Evolutionary conservation across 2,797 vertebrate genomes (phyloP), one percentile per base, ranked within the genome.

Genomic region (Acipenser ruthenus): DNA sequence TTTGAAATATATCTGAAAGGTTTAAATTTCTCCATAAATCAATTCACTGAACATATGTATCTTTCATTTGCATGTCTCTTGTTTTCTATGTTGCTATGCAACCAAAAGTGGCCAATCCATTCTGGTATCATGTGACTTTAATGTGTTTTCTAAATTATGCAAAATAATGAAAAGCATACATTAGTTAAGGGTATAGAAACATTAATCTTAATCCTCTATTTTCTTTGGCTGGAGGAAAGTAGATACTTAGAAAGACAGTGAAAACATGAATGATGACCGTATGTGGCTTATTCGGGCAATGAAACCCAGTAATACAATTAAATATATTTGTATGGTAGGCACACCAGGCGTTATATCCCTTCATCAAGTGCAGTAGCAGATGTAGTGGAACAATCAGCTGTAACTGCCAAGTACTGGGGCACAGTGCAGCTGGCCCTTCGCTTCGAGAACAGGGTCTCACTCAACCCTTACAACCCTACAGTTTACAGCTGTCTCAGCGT

Each of bases 161-260:
- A 62, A 62, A 62, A 62, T 62, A 23, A 23, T 62, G 47, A 62
- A 62, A 62, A 7, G 60, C 60, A 62, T 8, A 60, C 18, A 62
- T 23, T 23, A 62, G 13, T 7, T 18, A 48, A 8, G 47, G 60
- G 7, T 18, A 62, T 37, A 48, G 60, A 12, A 62, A 12, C 60
- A 62, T 62, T 37, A 62, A 47, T 62, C 18, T 6, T 62, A 10
- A 8, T 62, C n/a, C 10, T 62, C 11, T 9, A 18, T 23, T 62
- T 48, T 37, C 18, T 23, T 9, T 37, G 60, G 47, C 60, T 23
- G 18, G 7, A 37, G 18, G 47, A 62, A 37, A 62, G 60, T 4
- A 18, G 8, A 62, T 15, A 23, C 60, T 62, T 48, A 6, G 23
- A 12, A 62, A 37, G 18, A 6, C 12, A 1, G 18, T 8, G 18